Evolutionary conservation across 2,113 vertebrate species (phyloP), one percentile per base, ranked within the genome.

Genomic region (Oryzias celebensis): DNA sequence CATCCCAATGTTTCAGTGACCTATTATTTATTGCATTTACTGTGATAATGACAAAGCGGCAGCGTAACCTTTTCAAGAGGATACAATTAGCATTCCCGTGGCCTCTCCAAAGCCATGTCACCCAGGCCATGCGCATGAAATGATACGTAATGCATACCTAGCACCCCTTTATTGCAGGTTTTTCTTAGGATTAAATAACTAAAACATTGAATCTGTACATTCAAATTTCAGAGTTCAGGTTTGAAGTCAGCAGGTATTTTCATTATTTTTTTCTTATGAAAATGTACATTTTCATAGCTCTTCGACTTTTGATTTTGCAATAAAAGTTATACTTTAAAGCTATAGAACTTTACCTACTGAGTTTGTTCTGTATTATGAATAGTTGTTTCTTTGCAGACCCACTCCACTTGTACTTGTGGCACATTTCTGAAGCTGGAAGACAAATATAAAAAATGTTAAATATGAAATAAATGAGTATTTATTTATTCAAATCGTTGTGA

Each of bases 1-100:
- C 36, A 61, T 52, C 65, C 36, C 48, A 2, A 0, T n/a, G 56
- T 73, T 67, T 20, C 51, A 4, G 42, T 77, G 71, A 73, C 78
- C 58, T 73, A 63, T 75, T 69, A 64, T 65, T 84, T 73, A 31
- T 18, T 43, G 28, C n/a, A 51, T 73, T 82, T 72, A 50, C 17
- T 22, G 45, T 41, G 15, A 44, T 24, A 58, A 24, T 80, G 49
- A 73, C 58, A 71, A 52, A 58, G 36, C 72, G 73, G 58, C 45
- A 24, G 41, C 42, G 46, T 80, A 81, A 83, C 82, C 80, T 87
- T 85, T 85, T 78, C 60, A 52, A 46, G 31, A n/a, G 24, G 63
- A 68, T 44, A 65, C 51, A 46, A 53, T 78, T 52, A 56, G 58
- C 66, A 76, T 84, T 80, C 57, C 58, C 28, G 14, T 53, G 7